Evolutionary conservation across 2,888 invertebrate genomes (phyloP).

Genomic region (Troides helena): DNA sequence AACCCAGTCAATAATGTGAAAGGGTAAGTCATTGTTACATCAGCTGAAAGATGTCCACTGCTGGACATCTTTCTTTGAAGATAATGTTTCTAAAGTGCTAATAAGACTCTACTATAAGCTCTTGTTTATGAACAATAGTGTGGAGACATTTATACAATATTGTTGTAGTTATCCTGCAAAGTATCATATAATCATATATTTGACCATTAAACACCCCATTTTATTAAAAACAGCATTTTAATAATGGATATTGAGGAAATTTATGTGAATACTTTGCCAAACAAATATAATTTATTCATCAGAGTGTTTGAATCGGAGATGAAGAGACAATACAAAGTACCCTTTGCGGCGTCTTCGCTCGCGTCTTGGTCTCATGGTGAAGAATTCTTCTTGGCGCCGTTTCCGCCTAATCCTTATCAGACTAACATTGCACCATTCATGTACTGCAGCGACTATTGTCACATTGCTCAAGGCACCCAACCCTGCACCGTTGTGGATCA

Average conservation of each 20-base stretch:
- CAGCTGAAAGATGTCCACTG: neutral
- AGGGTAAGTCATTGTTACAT: constrained; percentile 46
- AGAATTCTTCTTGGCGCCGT: constrained; percentile 60
- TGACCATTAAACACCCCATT: too few species aligned
- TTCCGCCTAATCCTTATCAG: constrained; percentile 68
- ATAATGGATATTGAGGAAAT: neutral
- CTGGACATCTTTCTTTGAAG: neutral
- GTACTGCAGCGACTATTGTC: constrained; percentile 75
- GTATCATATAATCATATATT: too few species aligned
- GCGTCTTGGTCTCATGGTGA: constrained; percentile 66
- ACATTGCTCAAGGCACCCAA: constrained; percentile 63
- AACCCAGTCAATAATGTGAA: constrained; percentile 69
- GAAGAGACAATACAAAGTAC: constrained; percentile 59
- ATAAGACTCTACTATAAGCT: too few species aligned
- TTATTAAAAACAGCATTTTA: too few species aligned
- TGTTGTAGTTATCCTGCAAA: too few species aligned
- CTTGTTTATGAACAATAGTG: too few species aligned
- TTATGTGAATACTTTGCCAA: neutral
- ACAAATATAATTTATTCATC: constrained; percentile 19
- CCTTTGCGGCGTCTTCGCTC: constrained; percentile 54
- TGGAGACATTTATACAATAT: too few species aligned
- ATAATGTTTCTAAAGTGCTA: too few species aligned
- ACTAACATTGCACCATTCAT: constrained; percentile 72
- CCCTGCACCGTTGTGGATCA: constrained; percentile 66
- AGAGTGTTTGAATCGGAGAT: constrained; percentile 69